Evolutionary conservation across 2,113 vertebrate genomes (phyloP).

Genomic region (Choloepus hoffmanni): DNA sequence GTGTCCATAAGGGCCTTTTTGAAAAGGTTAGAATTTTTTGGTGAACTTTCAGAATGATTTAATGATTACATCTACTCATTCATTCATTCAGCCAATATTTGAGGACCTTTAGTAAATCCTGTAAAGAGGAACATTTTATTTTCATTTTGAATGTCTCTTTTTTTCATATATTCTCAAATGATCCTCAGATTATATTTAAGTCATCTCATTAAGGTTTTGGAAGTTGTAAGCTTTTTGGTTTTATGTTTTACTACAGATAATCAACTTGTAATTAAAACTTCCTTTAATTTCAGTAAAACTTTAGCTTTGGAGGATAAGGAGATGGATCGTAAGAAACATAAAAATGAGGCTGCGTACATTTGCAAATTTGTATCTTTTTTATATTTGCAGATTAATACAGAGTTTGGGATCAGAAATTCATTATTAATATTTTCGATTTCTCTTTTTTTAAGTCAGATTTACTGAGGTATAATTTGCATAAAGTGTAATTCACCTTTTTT

Average conservation of each 20-base stretch:
- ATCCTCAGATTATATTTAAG: constrained; percentile 49
- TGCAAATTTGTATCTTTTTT: neutral
- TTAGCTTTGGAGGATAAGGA: constrained; percentile 37
- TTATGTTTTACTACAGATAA: constrained; percentile 42
- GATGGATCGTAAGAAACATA: neutral
- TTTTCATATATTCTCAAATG: constrained; percentile 52
- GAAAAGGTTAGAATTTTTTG: constrained; percentile 41
- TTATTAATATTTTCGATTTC: neutral
- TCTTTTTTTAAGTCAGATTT: constrained; percentile 35
- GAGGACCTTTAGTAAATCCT: constrained; percentile 1
- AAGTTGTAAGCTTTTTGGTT: constrained; percentile 24
- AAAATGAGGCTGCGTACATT: constrained; percentile 16
- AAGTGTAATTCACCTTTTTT: neutral
- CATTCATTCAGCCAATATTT: neutral
- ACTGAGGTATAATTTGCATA: neutral
- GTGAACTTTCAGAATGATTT: neutral
- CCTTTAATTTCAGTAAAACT: constrained; percentile 34
- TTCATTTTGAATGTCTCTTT: constrained; percentile 40
- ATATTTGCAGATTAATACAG: neutral
- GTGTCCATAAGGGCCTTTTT: neutral
- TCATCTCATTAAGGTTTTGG: constrained; percentile 44
- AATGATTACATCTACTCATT: neutral
- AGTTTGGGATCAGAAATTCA: constrained; percentile 7
- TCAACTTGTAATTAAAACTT: constrained; percentile 15
- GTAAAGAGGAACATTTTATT: constrained; percentile 22